Percentiles rank a stretch among this genome's conserved stretches.
phyloP scores from a whole-genome alignment of 2,888 invertebrate genomes.

The Synergus umbraculus region DNA sequence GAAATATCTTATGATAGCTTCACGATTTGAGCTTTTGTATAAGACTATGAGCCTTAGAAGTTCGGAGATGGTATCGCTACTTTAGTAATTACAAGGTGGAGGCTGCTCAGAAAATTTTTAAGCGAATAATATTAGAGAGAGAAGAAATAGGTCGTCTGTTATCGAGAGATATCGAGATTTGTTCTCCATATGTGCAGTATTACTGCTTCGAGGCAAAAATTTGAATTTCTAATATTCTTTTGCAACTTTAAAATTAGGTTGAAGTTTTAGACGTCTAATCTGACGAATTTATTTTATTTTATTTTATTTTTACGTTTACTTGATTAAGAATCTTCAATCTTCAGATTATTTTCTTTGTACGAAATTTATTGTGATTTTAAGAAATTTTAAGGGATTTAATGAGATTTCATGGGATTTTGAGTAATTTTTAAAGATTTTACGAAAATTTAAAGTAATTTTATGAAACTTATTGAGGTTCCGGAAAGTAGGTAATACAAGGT shows the following conservation, averaged over 20 bases:
- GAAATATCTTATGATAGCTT: slow-evolving; percentile 13
- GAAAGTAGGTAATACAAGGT: too few species aligned
- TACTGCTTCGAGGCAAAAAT: not conserved
- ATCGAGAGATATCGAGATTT: slow-evolving; percentile 6
- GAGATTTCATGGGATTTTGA: too few species aligned
- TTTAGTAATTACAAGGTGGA: slow-evolving; percentile 32
- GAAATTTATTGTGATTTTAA: too few species aligned
- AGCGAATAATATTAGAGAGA: slow-evolving; percentile 26
- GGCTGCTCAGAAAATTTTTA: slow-evolving; percentile 17
- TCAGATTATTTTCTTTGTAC: too few species aligned
- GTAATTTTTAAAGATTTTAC: too few species aligned
- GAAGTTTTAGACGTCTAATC: too few species aligned
- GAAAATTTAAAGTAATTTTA: too few species aligned
- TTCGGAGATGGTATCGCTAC: slow-evolving; percentile 15
- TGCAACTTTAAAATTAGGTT: not conserved
- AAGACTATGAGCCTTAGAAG: slow-evolving; percentile 10
- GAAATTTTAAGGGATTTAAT: too few species aligned
- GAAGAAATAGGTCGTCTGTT: slow-evolving; percentile 27
- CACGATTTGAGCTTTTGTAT: slow-evolving; percentile 40
- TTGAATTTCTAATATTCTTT: not conserved
- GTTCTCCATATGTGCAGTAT: not conserved
- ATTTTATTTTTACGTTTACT: too few species aligned
- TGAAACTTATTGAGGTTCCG: too few species aligned
- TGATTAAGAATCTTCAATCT: too few species aligned
- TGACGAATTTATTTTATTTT: too few species aligned